Evolutionary conservation across 2,888 invertebrate genomes (phyloP).

Genomic region (Drosophila neutralis): DNA sequence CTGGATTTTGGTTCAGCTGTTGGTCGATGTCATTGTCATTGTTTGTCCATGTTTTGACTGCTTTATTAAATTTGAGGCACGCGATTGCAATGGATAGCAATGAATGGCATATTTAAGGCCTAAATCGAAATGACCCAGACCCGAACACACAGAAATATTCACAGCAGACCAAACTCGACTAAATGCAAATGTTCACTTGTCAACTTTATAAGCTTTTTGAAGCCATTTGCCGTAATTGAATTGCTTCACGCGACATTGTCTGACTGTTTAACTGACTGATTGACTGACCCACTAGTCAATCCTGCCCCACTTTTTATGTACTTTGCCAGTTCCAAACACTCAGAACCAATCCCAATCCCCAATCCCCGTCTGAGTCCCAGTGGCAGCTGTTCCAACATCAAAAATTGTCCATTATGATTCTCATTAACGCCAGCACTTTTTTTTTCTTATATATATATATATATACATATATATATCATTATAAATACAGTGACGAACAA

Average conservation of each 20-base stretch:
- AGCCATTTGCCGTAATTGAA: constrained; percentile 65
- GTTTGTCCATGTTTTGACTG: constrained; percentile 65
- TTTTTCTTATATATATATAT: constrained; percentile 13
- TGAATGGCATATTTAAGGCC: constrained; percentile 16
- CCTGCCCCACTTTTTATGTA: not conserved
- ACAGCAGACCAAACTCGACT: constrained; percentile 30
- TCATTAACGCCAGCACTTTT: constrained; percentile 48
- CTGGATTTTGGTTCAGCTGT: constrained; percentile 27
- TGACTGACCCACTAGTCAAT: constrained; percentile 4
- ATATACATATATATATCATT: not conserved
- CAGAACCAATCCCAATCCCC: constrained; percentile 1
- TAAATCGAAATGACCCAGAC: constrained; percentile 50
- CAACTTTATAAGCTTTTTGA: constrained; percentile 51
- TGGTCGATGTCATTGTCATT: constrained; percentile 63
- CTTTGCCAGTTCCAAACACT: constrained; percentile 2
- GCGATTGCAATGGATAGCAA: constrained; percentile 45
- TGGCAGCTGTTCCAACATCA: constrained; percentile 70
- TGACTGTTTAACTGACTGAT: not conserved
- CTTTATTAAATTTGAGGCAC: constrained; percentile 74
- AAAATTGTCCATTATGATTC: constrained; percentile 55
- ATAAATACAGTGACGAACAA: not conserved
- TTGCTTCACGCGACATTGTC: constrained; percentile 63
- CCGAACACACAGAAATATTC: constrained; percentile 11
- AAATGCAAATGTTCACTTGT: constrained; percentile 67
- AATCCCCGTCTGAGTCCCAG: constrained; percentile 33